Percentiles rank a stretch among this genome's conserved stretches.
Evolutionary conservation across 2,888 invertebrate species (phyloP).

Genomic region (Orchesella flavescens): DNA sequence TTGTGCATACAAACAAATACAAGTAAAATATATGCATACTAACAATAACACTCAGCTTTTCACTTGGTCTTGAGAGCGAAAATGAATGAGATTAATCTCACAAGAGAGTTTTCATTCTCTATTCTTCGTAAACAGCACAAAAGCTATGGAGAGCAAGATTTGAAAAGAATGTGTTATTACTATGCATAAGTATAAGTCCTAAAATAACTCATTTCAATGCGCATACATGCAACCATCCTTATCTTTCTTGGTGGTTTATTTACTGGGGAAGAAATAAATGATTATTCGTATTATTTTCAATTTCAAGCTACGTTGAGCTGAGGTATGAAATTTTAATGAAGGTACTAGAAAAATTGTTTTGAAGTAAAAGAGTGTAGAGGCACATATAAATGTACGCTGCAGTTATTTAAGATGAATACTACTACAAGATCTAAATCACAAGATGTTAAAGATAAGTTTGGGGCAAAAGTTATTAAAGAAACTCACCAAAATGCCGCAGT

Average conservation of each 20-base stretch:
- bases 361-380: too few species aligned
- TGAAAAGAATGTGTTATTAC: background rate
- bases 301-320: slow-evolving; percentile 43
- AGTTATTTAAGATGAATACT: too few species aligned
- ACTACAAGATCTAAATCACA: too few species aligned
- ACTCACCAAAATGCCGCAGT: slow-evolving; percentile 14
- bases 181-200: too few species aligned
- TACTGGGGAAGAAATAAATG: slow-evolving; percentile 36
- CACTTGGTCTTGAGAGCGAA: slow-evolving; percentile 34
- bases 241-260: slow-evolving; percentile 1
- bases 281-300: slow-evolving; percentile 40
- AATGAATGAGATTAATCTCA: slow-evolving; percentile 46
- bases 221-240: background rate
- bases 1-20: background rate
- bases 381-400: too few species aligned
- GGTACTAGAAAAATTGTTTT: background rate
- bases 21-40: slow-evolving; percentile 3
- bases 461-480: background rate
- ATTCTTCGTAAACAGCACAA: background rate
- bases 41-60: slow-evolving; percentile 30
- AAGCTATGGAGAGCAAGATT: background rate
- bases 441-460: too few species aligned
- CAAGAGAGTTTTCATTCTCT: slow-evolving; percentile 35
- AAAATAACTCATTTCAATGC: background rate
- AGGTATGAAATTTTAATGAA: slow-evolving; percentile 47